Percentiles rank a stretch among this genome's conserved stretches.
These are phyloP conservation scores for Drosophila demipolita DNA, from an alignment of 2,888 invertebrate genomes.

Conservation along the genomic window DNA sequence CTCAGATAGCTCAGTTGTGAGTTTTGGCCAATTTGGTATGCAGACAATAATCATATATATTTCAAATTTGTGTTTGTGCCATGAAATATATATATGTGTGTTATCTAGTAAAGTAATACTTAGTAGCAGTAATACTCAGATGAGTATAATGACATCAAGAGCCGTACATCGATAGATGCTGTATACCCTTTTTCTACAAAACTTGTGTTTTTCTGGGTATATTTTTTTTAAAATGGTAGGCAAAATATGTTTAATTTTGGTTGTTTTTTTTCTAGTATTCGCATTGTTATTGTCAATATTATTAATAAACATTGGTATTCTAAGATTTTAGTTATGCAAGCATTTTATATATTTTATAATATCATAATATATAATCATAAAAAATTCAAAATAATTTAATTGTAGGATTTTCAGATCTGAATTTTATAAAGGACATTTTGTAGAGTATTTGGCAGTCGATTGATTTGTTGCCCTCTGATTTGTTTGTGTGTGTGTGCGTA, in stretches of 20 bases:
- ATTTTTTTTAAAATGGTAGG: not conserved
- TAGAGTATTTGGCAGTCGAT: not conserved
- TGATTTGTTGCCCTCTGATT: not conserved
- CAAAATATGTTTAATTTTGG: not conserved
- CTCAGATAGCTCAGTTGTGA: not conserved
- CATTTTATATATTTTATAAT: not conserved
- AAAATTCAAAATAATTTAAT: not conserved
- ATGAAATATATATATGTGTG: not conserved
- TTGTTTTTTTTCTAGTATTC: fast-evolving
- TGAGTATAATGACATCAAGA: not conserved
- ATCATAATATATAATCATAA: not conserved
- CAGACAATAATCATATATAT: not conserved
- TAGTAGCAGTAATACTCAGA: not conserved
- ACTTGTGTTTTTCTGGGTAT: not conserved
- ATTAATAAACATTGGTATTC: not conserved
- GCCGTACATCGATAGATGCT: not conserved
- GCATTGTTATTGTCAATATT: not conserved
- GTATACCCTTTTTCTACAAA: not conserved
- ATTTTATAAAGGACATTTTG: not conserved
- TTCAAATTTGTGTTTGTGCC: not conserved
- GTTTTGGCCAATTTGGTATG: not conserved
- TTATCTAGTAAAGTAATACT: not conserved
- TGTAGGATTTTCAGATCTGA: not conserved
- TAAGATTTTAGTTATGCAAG: not conserved
- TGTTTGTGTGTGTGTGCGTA: slow-evolving; percentile 11